Conservation (phyloP, 2,797 vertebrate species). For the Buphagus erythrorhynchus region DNA sequence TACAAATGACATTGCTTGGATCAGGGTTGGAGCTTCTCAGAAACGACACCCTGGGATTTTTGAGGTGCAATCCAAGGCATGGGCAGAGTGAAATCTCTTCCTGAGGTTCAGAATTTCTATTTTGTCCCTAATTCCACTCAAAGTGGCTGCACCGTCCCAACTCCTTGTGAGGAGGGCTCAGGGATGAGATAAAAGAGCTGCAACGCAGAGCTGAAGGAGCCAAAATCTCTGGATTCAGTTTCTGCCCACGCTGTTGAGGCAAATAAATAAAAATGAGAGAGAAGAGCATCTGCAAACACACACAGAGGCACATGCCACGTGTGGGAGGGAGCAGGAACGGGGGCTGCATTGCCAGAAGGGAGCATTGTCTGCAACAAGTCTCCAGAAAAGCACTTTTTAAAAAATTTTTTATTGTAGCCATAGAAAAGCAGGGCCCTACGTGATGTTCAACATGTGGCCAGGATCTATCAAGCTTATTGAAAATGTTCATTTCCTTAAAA, state of each 20-base stretch:
- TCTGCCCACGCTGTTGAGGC: constrained; percentile 10
- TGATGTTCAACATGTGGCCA: not conserved
- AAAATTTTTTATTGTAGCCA: not conserved
- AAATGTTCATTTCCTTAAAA: not conserved
- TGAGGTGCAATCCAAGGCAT: not conserved
- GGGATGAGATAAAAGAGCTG: not conserved
- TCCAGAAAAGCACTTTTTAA: not conserved
- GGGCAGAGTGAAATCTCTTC: not conserved
- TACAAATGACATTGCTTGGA: not conserved
- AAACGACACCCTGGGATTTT: not conserved
- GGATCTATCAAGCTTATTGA: not conserved
- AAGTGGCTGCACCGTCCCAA: not conserved
- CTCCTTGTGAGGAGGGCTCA: not conserved
- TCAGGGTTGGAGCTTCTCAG: not conserved
- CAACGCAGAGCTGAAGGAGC: not conserved
- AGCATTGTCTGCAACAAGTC: not conserved
- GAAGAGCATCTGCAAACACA: not conserved
- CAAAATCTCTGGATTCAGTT: constrained; percentile 16
- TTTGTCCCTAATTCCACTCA: not conserved
- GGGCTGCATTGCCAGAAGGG: not conserved
- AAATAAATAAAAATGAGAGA: not conserved
- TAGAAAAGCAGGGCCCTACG: not conserved
- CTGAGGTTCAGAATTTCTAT: not conserved
- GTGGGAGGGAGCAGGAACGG: constrained; percentile 13
- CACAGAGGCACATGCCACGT: not conserved